Conservation (phyloP, 2,797 vertebrate genomes). For the Numenius phaeopus region DNA sequence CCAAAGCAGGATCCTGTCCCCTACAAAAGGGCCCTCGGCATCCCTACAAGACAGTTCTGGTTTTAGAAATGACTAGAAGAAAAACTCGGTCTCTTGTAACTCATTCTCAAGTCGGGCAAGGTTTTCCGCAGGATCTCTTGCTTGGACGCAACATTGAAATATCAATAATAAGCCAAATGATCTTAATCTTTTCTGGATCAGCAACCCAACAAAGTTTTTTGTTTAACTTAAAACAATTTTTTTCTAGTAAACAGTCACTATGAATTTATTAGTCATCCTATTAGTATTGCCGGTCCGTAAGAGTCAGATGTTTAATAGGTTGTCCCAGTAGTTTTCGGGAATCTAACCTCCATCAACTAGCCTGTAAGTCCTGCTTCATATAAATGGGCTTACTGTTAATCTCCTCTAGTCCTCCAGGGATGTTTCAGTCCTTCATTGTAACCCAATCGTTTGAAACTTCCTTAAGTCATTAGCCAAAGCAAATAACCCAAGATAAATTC, state of each 20-base stretch:
- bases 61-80: background rate
- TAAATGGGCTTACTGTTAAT: background rate
- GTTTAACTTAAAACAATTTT: background rate
- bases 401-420: background rate
- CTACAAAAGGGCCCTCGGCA: background rate
- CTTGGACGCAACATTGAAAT: background rate
- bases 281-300: background rate
- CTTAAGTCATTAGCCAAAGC: background rate
- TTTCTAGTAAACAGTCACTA: background rate
- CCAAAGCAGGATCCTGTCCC: background rate
- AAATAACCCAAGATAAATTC: background rate
- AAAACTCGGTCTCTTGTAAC: fast-evolving
- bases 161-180: background rate
- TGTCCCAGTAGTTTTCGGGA: background rate
- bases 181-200: background rate
- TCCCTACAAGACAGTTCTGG: background rate
- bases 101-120: background rate
- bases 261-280: background rate
- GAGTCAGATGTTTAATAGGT: background rate
- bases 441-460: background rate
- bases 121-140: background rate
- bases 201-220: background rate
- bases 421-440: background rate
- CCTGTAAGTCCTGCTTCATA: background rate
- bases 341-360: background rate